phyloP scores from a whole-genome alignment of 1,140 invertebrate genomes.

The Plectus sambesii region DNA sequence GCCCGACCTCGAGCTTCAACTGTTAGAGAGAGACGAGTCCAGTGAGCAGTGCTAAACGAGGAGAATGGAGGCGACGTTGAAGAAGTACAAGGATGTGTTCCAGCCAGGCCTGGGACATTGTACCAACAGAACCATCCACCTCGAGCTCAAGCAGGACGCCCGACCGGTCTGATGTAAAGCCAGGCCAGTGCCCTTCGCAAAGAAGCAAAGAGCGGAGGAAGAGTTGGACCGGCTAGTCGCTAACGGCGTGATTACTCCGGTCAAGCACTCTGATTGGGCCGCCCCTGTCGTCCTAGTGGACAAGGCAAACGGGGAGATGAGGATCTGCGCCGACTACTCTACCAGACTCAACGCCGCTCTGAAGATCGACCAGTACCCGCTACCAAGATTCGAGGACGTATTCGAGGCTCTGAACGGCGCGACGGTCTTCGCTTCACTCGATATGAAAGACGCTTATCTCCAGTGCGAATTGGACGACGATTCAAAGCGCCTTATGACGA shows the following conservation, averaged over 20 bases:
- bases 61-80: too few relatives aligned
- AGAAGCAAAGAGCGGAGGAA: background rate
- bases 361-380: slow-evolving; percentile 24
- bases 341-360: slow-evolving; percentile 32
- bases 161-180: slow-evolving; percentile 14
- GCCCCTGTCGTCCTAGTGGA: slow-evolving; percentile 47
- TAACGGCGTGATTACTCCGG: slow-evolving; percentile 41
- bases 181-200: slow-evolving; percentile 12
- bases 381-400: slow-evolving; percentile 38
- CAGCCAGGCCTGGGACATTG: slow-evolving; percentile 10
- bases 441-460: slow-evolving; percentile 32
- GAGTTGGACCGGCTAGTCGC: slow-evolving; percentile 23
- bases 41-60: too few relatives aligned
- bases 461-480: slow-evolving; percentile 30
- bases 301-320: slow-evolving; percentile 43
- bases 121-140: slow-evolving; percentile 8
- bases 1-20: too few relatives aligned
- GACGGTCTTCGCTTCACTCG: slow-evolving; percentile 34
- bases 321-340: slow-evolving; percentile 47
- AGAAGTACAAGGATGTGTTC: slow-evolving; percentile 11
- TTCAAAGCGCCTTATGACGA: slow-evolving; percentile 22
- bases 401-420: slow-evolving; percentile 30
- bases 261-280: slow-evolving; percentile 46
- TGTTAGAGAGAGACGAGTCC: too few relatives aligned
- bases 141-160: slow-evolving; percentile 7